Base-by-base conservation (phyloP, 2,797 vertebrate species). In the Anableps anableps region DNA sequence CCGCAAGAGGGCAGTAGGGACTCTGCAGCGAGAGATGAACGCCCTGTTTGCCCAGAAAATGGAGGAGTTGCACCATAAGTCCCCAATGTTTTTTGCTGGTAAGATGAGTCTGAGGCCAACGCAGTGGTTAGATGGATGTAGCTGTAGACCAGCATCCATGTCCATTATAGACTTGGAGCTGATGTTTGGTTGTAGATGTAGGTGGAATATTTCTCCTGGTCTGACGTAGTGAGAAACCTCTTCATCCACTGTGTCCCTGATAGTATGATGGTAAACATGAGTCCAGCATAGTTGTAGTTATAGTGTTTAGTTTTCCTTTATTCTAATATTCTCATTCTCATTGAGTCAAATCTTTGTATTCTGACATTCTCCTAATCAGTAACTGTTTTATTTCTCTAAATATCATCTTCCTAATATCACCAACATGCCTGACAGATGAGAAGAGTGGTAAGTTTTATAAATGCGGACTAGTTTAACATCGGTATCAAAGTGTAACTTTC, bases 11-110 rank as follows among this genome's bases (percentile, higher is more conserved):
- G 97, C 96, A 19, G 96, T 91, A 6, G 98, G 98, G 89, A 98
- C 98, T 78, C 96, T 98, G 73, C 98, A 99, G 95, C 95, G 97
- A 60, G 99, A 99, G 96, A 98, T 99, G 97, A 99, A 98, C 5
- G 96, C 97, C 90, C 95, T 99, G 91, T 99, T 98, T 83, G 89
- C 96, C 87, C 97, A 97, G 96, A 99, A 99, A 95, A 95, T 99
- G 97, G 97, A 99, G 89, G 98, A 99, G 95, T 96, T 99, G 92
- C 97, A 96, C 93, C 97, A 97, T 94, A 97, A 97, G 92, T 97
- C 97, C 87, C 97, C 98, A 90, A 95, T 99, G 94, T 97, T 98
- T 95, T 98, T 97, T 83, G 83, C 96, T 60, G 99, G 99, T 99
- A 98, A 99, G 98, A 92, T 87, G 84, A 86, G 55, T 66, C 74